Conservation (phyloP, 2,797 vertebrate species). For the Hemibagrus guttatus region DNA sequence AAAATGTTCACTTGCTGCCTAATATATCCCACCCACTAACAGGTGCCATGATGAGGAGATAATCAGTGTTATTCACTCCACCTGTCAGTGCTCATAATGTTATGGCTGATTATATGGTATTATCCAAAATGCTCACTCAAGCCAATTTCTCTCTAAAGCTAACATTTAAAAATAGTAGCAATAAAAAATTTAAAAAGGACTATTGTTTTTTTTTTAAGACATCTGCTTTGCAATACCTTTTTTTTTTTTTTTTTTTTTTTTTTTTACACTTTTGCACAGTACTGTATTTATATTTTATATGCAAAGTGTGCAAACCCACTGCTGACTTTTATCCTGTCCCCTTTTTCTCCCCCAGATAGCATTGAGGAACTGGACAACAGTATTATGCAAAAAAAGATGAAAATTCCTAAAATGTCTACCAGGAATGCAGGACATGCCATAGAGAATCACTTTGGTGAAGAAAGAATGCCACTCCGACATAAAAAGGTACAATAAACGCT, state of each 20-base stretch:
- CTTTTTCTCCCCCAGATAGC: slow-evolving; percentile 83
- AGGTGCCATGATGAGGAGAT: no score
- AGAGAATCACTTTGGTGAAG: slow-evolving; percentile 92
- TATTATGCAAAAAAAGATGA: slow-evolving; percentile 99
- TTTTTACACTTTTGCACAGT: neutral
- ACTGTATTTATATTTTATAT: neutral
- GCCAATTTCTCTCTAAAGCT: neutral
- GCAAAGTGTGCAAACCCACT: slow-evolving; percentile 17
- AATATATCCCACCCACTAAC: no score
- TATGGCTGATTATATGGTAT: no score
- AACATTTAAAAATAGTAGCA: no score
- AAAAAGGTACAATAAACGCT: slow-evolving; percentile 84
- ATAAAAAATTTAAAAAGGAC: no score
- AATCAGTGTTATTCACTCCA: no score
- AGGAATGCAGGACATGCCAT: slow-evolving; percentile 89
- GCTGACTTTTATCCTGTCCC: slow-evolving; percentile 62
- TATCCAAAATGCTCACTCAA: neutral
- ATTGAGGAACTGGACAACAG: slow-evolving; percentile 97
- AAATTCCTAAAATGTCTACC: slow-evolving; percentile 98
- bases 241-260: neutral
- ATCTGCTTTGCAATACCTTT: neutral
- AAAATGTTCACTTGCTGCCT: no score
- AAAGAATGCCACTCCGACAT: slow-evolving; percentile 93
- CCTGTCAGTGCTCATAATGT: no score
- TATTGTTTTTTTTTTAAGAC: neutral